Evolutionary conservation across 2,888 invertebrate species (phyloP), one percentile per base, ranked within the genome.

Genomic region (Caenorhabditis sp.): DNA sequence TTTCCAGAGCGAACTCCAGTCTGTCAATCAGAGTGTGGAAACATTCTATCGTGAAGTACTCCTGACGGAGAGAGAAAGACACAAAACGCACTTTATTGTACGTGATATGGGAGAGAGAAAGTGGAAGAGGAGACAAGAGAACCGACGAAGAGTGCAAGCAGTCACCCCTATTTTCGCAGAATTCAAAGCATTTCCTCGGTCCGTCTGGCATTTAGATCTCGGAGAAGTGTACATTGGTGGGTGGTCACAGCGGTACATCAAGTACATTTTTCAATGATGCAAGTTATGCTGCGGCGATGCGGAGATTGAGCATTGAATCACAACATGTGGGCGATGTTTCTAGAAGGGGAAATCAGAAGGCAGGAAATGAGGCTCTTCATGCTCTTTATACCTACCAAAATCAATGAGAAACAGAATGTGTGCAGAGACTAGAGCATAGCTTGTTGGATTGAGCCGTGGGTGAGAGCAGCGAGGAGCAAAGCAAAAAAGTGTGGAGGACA

Each of bases 1-100:
- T 35, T 56, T 56, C 20, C 56, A 56, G 56, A 56, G 13, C 55
- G 55, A 55, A 55, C 28, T 55, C 28, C 55, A 55, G 55, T 55
- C 55, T 28, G 55, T 55, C 55, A 50, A 13, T 40, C 40, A 40
- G 6, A 8, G 13, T 2, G 11, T 32, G 11, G 55, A 55, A 26
- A 55, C 55, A 55, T n/a, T 55, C 28, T 15, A 8, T 22, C 8
- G 51, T 24, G 51, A 15, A 13, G 55, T 6, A 28, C 24, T 4
- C 8, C 18, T 11, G 50, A 24, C 5, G 32, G 32, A n/a, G n/a
- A 32, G 32, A 32, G 32, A 32, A 6, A 51, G 51, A 51, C n/a
- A 55, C 50, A 22, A 2, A 1, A 18, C 24, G 56, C 56, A 56
- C 56, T 56, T 35, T 56, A 18, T 8, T 5, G 56, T 32, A 4